Base-by-base conservation (phyloP, 2,113 vertebrate genomes). In the Chamaea fasciata region DNA sequence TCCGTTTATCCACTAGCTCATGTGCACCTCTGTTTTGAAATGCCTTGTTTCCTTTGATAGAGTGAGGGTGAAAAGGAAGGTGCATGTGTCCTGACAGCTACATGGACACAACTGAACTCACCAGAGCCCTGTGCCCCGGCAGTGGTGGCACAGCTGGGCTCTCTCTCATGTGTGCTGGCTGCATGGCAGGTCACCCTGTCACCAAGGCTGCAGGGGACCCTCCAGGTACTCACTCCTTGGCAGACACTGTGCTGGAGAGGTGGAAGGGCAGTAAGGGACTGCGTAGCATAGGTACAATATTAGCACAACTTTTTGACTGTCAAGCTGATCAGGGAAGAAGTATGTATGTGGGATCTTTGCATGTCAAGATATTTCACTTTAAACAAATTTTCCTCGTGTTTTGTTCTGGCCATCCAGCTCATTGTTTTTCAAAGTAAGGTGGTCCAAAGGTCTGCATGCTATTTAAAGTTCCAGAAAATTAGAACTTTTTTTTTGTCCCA, bases 1-100 rank as follows among this genome's bases (percentile, higher is more conserved):
- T 94, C 96, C 80, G 85, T 96, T 96, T 75, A 90, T 89, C 56
- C 84, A 95, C 67, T 74, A 79, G 47, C 56, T 89, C 35, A 50
- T 18, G 16, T 53, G 39, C 31, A 26, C 8, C 62, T 81, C 41
- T 73, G 39, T 78, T 83, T 95, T 91, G 47, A 96, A 92, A 82
- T 70, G 56, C 17, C 37, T 89, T 77, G 23, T 39, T 89, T 73
- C 21, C 56, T 86, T 93, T 88, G 41, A 70, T 67, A 63, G 26
- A 86, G 26, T 73, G 42, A 81, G 42, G 5, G 14, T 68, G 22
- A 82, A 70, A 63, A 74, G 23, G 31, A 87, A 79, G 50, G 39
- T 42, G 3, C 9, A 20, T 31, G 24, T 57, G 70, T 79, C 33
- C 65, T 84, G 59, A 91, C n/a, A 88, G 23, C 46, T 86, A 53